phyloP scores from a whole-genome alignment of 2,113 vertebrate species.

The Delphinapterus leucas region DNA sequence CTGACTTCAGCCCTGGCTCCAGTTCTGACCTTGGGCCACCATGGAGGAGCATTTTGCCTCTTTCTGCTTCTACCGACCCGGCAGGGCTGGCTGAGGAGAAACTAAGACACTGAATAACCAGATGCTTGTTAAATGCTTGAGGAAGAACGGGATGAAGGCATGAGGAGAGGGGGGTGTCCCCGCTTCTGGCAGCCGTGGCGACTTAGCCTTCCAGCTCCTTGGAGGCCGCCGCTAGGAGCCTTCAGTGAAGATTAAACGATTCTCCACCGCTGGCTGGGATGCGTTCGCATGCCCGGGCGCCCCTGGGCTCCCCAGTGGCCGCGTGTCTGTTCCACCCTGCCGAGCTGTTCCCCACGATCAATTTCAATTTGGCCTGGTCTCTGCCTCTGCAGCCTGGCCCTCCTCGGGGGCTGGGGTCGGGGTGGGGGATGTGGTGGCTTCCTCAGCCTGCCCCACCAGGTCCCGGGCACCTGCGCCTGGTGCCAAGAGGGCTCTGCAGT shows the following conservation, averaged over 20 bases:
- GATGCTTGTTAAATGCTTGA: background rate
- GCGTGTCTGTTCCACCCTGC: constrained; percentile 64
- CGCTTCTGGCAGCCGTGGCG: background rate
- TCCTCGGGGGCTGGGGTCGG: background rate
- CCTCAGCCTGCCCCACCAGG: background rate
- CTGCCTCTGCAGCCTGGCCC: constrained; percentile 16
- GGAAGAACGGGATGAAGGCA: background rate
- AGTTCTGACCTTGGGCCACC: background rate
- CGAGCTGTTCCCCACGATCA: constrained; percentile 67
- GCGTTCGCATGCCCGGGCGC: background rate
- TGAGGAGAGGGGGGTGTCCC: background rate
- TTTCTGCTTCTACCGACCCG: accelerated
- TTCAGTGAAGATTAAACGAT: background rate
- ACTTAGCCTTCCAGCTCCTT: background rate
- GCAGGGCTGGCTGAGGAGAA: background rate
- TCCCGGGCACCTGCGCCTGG: accelerated
- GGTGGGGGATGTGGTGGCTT: background rate
- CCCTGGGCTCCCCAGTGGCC: constrained; percentile 25
- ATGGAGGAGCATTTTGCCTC: accelerated
- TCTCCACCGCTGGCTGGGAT: background rate
- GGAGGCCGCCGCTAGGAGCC: background rate
- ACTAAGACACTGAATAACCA: background rate
- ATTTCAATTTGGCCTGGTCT: constrained; percentile 61
- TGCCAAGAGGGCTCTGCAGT: background rate
- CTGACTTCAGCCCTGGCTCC: too few relatives aligned